A percentile compares a stretch with the other conserved stretches of the same genome.
Conservation (phyloP, 2,797 vertebrate genomes). For the Geotria australis region DNA sequence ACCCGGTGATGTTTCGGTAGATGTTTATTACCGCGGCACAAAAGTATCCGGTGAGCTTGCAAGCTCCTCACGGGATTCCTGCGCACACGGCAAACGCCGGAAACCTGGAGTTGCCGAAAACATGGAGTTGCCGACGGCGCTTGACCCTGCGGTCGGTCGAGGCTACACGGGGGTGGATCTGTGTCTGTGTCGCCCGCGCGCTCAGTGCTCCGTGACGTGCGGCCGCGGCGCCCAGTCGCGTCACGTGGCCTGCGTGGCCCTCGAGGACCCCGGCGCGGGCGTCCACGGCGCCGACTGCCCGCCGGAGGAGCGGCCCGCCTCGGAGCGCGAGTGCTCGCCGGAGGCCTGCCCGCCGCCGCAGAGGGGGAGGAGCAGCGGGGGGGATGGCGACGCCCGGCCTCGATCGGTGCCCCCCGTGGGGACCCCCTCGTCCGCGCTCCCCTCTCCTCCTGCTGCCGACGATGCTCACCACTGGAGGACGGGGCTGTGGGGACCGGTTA, state of each 20-base stretch:
- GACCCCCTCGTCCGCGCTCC: too few relatives aligned
- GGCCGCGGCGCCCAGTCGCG: not conserved
- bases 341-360: not conserved
- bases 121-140: too few relatives aligned
- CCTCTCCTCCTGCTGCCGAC: not conserved
- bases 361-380: not conserved
- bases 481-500: not conserved
- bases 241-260: not conserved
- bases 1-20: too few relatives aligned
- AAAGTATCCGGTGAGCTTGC: too few relatives aligned
- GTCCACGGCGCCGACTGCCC: not conserved
- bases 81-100: too few relatives aligned
- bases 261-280: too few relatives aligned
- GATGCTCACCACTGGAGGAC: not conserved
- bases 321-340: not conserved
- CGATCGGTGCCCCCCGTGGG: not conserved
- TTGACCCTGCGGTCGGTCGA: too few relatives aligned
- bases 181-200: not conserved
- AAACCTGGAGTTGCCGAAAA: too few relatives aligned
- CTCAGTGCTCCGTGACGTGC: not conserved
- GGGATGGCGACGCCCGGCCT: not conserved
- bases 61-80: too few relatives aligned
- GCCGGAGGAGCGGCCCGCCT: not conserved
- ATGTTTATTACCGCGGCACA: too few relatives aligned
- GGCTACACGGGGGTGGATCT: too few relatives aligned